A percentile compares a stretch with the other conserved stretches of the same genome.
phyloP scores from a whole-genome alignment of 2,797 vertebrate genomes.

The Scomberomorus guttatus region DNA sequence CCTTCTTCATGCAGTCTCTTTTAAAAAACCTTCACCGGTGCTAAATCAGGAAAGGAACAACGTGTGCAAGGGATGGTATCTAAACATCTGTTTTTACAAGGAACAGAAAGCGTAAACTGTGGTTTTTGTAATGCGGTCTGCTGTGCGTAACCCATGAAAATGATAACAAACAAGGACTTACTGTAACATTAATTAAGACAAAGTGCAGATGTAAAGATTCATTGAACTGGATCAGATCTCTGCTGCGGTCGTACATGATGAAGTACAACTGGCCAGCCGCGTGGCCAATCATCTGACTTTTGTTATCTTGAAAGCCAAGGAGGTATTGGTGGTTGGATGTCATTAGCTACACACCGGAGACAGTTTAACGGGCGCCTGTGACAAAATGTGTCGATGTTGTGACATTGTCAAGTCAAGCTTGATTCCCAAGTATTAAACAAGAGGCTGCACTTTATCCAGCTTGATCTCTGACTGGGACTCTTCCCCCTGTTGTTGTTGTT shows the following conservation, averaged over 20 bases:
- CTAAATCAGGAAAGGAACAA: constrained; percentile 60
- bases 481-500: constrained; percentile 54
- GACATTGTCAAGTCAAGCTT: constrained; percentile 42
- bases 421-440: constrained; percentile 40
- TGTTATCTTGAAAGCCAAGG: constrained; percentile 51
- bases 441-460: constrained; percentile 33
- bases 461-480: constrained; percentile 46
- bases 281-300: constrained; percentile 60
- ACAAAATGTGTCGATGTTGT: constrained; percentile 26
- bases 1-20: constrained; percentile 42
- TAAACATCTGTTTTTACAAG: constrained; percentile 71
- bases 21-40: constrained; percentile 45
- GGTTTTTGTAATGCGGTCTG: constrained; percentile 6
- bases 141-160: constrained; percentile 26
- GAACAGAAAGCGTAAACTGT: constrained; percentile 57
- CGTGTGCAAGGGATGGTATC: constrained; percentile 40
- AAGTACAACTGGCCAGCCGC: constrained; percentile 38
- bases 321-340: constrained; percentile 49
- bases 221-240: constrained; percentile 15
- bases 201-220: constrained; percentile 19
- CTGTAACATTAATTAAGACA: constrained; percentile 31
- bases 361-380: constrained; percentile 38
- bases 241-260: constrained; percentile 18
- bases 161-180: constrained; percentile 2
- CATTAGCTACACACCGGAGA: constrained; percentile 40